Conservation (phyloP, 2,113 vertebrate species). For the Stictonetta naevosa region DNA sequence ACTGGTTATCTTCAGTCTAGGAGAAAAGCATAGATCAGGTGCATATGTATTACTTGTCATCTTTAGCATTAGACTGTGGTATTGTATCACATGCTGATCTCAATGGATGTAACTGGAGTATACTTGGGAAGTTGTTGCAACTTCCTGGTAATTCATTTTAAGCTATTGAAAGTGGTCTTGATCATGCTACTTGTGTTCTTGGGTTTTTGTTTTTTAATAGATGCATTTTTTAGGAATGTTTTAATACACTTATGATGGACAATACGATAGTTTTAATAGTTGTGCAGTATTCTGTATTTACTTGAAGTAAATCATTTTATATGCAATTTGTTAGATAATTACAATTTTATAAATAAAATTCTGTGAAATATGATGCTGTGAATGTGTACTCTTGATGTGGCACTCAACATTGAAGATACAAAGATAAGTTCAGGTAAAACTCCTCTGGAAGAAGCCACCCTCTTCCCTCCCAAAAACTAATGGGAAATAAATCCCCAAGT, state of each 20-base stretch:
- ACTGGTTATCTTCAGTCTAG: slow-evolving; percentile 25
- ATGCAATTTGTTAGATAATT: slow-evolving; percentile 74
- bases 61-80: slow-evolving; percentile 54
- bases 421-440: background rate
- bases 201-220: slow-evolving; percentile 61
- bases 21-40: slow-evolving; percentile 36
- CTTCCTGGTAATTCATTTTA: slow-evolving; percentile 55
- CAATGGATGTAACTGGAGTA: slow-evolving; percentile 54
- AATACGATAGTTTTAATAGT: slow-evolving; percentile 74
- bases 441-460: background rate
- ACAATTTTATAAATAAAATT: slow-evolving; percentile 73
- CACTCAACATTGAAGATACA: background rate
- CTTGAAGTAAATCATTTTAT: slow-evolving; percentile 76
- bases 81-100: slow-evolving; percentile 45
- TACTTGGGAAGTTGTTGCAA: background rate
- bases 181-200: slow-evolving; percentile 61
- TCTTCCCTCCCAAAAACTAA: background rate
- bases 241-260: slow-evolving; percentile 73
- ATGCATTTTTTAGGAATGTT: slow-evolving; percentile 71
- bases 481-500: background rate
- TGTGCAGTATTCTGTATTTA: slow-evolving; percentile 73
- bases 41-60: slow-evolving; percentile 48
- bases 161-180: slow-evolving; percentile 68
- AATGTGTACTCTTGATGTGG: slow-evolving; percentile 19
- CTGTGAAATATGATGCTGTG: slow-evolving; percentile 31